Percentiles rank a stretch among this genome's conserved stretches.
Evolutionary conservation across 1,140 invertebrate species (phyloP).

Genomic region (Drosophila truncata): DNA sequence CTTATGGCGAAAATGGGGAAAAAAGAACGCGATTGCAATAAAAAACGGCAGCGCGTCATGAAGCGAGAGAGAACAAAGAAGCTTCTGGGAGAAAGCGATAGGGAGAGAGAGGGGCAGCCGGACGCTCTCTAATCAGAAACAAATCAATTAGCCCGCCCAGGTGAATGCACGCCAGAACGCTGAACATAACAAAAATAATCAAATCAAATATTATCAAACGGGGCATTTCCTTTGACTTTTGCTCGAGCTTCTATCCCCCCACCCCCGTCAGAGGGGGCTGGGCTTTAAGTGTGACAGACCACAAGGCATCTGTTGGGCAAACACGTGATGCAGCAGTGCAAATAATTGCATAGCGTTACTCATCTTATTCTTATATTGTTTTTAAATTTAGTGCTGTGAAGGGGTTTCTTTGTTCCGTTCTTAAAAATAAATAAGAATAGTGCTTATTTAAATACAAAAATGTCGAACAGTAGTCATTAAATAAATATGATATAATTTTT

Average conservation of each 20-base stretch:
- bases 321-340: background rate
- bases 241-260: background rate
- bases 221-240: constrained; percentile 34
- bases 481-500: too few relatives aligned
- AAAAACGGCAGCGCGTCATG: constrained; percentile 50
- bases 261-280: background rate
- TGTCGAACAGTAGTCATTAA: too few relatives aligned
- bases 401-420: background rate
- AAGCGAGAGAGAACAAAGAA: constrained; percentile 58
- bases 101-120: constrained; percentile 5
- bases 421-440: background rate
- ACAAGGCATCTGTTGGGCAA: background rate
- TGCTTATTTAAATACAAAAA: too few relatives aligned
- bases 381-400: background rate
- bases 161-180: constrained; percentile 56
- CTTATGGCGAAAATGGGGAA: constrained; percentile 57
- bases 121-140: constrained; percentile 64
- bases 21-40: constrained; percentile 52
- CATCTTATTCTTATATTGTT: background rate
- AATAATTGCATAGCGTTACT: background rate
- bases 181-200: constrained; percentile 15
- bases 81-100: background rate
- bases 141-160: constrained; percentile 65
- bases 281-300: background rate
- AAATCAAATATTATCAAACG: constrained; percentile 23